These are phyloP conservation scores for Pelecanus crispus DNA, from an alignment of 2,113 vertebrate genomes.

Conservation along the genomic window DNA sequence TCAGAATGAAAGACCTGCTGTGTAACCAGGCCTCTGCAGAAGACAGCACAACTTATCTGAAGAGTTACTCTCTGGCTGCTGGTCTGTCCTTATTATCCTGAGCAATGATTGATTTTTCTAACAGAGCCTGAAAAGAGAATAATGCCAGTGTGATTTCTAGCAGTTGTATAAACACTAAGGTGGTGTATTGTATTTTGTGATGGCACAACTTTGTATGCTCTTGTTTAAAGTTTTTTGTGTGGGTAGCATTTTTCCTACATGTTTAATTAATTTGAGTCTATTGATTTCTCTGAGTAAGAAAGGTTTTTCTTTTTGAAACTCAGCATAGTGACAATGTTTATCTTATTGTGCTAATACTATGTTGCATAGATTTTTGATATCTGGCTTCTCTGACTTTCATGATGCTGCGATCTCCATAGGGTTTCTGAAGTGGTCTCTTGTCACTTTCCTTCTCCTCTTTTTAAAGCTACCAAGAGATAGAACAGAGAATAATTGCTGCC, in stretches of 20 bases:
- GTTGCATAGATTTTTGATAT: background rate
- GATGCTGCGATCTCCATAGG: background rate
- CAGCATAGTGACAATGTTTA: background rate
- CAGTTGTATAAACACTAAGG: background rate
- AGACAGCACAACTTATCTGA: background rate
- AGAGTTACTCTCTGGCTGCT: background rate
- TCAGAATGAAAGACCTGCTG: background rate
- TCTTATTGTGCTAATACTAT: background rate
- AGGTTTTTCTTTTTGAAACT: background rate
- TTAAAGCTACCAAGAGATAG: constrained; percentile 3
- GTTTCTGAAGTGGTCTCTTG: background rate
- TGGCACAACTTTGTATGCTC: background rate
- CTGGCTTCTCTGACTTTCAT: background rate
- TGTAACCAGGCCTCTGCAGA: background rate
- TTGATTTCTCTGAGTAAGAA: background rate
- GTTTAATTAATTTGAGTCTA: background rate
- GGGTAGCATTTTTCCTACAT: background rate
- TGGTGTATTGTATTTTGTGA: background rate
- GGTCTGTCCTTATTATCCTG: background rate
- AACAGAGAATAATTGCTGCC: constrained; percentile 42
- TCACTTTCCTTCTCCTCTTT: background rate
- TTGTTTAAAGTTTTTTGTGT: background rate
- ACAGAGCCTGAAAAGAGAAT: background rate
- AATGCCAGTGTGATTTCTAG: background rate
- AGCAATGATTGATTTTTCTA: background rate